Percentiles rank a stretch among this genome's conserved stretches.
Conservation (phyloP, 2,888 invertebrate species). For the Labia minor region DNA sequence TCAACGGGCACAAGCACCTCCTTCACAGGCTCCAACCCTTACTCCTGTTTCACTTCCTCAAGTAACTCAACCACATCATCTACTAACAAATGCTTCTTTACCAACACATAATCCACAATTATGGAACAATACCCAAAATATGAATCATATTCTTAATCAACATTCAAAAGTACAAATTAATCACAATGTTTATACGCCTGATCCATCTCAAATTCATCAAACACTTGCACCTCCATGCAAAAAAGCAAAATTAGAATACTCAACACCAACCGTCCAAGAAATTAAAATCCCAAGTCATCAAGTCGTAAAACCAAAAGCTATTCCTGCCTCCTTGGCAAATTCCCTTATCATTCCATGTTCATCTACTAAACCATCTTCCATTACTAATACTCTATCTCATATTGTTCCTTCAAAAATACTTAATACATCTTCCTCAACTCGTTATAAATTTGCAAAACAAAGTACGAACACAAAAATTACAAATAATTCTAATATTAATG, state of each 20-base stretch:
- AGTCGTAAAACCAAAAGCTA: neutral
- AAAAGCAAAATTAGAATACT: conserved; percentile 13
- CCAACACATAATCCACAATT: neutral
- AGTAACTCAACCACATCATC: neutral
- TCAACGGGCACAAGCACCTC: conserved; percentile 15
- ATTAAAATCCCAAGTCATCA: neutral
- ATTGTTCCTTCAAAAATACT: neutral
- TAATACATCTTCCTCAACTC: neutral
- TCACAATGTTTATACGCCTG: neutral
- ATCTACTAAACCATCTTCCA: neutral
- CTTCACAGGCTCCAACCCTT: conserved; percentile 17
- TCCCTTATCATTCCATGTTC: neutral
- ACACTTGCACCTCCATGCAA: neutral
- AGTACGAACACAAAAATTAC: no score
- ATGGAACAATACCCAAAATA: neutral
- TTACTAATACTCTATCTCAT: neutral
- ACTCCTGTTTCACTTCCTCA: neutral
- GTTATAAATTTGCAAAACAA: no score
- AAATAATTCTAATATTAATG: no score
- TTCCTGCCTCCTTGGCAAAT: conserved; percentile 5
- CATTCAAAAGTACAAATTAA: neutral
- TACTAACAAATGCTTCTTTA: neutral
- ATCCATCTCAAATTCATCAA: neutral
- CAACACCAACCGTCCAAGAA: conserved; percentile 13
- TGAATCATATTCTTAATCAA: neutral